Evolutionary conservation across 2,888 invertebrate genomes (phyloP), one percentile per base, ranked within the genome.

Genomic region (Cremastobaeus sp.): DNA sequence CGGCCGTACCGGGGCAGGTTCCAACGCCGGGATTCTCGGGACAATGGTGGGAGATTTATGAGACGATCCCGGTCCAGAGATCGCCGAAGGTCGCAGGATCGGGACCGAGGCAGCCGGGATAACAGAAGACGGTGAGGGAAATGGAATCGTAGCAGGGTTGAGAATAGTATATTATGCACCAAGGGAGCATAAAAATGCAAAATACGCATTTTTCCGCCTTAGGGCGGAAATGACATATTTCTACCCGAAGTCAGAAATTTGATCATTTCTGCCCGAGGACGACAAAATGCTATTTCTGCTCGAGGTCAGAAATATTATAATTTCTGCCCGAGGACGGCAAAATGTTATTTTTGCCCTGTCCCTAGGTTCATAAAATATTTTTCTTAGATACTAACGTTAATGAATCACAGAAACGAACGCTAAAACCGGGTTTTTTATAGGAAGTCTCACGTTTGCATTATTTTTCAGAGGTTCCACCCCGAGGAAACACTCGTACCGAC

Each of bases 1-100:
- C 77, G 83, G 11, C 75, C 77, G 1, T 78, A 74, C 21, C 74
- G 77, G 5, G 79, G 82, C 3, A 69, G 82, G 54, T 79, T 76
- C 8, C 78, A 76, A 4, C 78, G 83, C 25, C 79, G 83, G 0
- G 80, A 84, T 25, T 83, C 84, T 0, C 78, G 79, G n/a, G 85
- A 85, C 8, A 79, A 80, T 20, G 78, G 76, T 30, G 78, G 81
- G 60, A 79, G 82, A 35, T 80, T 81, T 2, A 77, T 76, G n/a
- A 76, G 81, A 34, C 80, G 83, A 9, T 85, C 85, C 1, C 79
- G 85, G 15, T 86, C 85, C 0, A 78, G 85, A 30, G 85, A 85
- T 74, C 84, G 82, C n/a, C 77, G 82, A 41, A 78, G 84, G 45
- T 84, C 85, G 0, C 78, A 84, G 11, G 83, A 83, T 41, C 77